A percentile compares a stretch with the other conserved stretches of the same genome.
These are phyloP conservation scores for Peromyscus nudipes DNA, from an alignment of 2,797 vertebrate species.

Conservation along the genomic window DNA sequence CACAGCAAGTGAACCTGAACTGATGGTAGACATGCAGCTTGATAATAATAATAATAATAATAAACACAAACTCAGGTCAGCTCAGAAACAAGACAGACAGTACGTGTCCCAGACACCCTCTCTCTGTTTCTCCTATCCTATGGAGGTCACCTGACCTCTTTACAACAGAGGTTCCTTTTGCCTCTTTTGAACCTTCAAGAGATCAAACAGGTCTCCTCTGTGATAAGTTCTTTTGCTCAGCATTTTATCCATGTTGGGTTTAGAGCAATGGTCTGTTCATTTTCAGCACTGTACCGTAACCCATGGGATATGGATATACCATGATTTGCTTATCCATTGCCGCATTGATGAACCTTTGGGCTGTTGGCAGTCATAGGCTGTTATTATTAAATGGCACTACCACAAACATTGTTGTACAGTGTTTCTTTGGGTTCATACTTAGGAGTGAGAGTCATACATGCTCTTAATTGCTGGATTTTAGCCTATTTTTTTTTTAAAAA, in stretches of 20 bases:
- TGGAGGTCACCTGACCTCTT: neutral
- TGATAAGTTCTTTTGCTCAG: conserved; percentile 9
- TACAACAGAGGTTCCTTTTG: neutral
- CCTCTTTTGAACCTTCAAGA: neutral
- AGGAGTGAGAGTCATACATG: neutral
- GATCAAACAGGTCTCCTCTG: neutral
- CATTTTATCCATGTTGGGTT: neutral
- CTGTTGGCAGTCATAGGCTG: neutral
- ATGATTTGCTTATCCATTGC: neutral
- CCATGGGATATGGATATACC: neutral
- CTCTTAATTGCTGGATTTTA: neutral
- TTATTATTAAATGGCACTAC: neutral
- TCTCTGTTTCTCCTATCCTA: neutral
- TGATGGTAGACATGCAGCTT: neutral
- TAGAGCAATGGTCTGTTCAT: neutral
- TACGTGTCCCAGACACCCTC: neutral
- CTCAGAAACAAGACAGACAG: neutral
- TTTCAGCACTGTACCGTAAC: neutral
- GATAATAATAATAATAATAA: too few relatives aligned
- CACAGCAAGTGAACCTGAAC: neutral
- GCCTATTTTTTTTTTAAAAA: too few relatives aligned
- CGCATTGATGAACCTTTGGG: neutral
- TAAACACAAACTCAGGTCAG: neutral
- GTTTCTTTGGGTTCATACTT: neutral
- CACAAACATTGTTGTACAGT: neutral